phyloP scores from a whole-genome alignment of 2,888 invertebrate genomes.

The Norana najaformis region DNA sequence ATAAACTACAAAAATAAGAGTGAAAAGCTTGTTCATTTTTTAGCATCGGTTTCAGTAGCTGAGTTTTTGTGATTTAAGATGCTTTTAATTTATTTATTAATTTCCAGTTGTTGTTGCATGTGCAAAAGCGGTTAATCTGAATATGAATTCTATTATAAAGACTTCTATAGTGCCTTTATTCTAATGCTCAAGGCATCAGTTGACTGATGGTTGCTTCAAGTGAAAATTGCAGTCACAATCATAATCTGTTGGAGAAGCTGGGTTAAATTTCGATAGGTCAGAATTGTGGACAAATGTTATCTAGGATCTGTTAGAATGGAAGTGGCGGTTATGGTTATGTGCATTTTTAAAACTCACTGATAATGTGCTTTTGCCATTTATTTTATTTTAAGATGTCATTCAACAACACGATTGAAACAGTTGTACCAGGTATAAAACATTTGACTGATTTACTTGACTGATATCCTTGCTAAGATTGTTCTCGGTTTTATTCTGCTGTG shows the following conservation, averaged over 20 bases:
- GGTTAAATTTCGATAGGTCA: too few species aligned
- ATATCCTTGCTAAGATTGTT: too few species aligned
- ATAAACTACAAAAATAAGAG: background rate
- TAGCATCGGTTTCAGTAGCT: background rate
- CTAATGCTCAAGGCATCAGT: too few species aligned
- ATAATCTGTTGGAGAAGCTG: too few species aligned
- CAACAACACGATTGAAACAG: background rate
- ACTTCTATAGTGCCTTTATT: too few species aligned
- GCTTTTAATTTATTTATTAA: background rate
- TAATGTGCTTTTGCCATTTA: background rate
- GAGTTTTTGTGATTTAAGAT: background rate
- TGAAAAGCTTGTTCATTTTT: background rate
- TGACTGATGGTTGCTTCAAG: too few species aligned
- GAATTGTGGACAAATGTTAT: background rate
- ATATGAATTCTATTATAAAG: too few species aligned
- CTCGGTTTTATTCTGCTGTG: too few species aligned
- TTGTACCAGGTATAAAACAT: slow-evolving; percentile 21
- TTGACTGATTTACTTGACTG: too few species aligned
- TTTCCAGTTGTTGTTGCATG: too few species aligned
- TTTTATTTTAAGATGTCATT: background rate
- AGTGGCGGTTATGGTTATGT: background rate
- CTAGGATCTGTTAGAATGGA: background rate
- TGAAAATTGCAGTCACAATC: too few species aligned
- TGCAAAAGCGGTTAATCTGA: too few species aligned
- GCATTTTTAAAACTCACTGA: background rate